phyloP scores from a whole-genome alignment of 1,140 invertebrate genomes.

The Lasioglossum albipes region DNA sequence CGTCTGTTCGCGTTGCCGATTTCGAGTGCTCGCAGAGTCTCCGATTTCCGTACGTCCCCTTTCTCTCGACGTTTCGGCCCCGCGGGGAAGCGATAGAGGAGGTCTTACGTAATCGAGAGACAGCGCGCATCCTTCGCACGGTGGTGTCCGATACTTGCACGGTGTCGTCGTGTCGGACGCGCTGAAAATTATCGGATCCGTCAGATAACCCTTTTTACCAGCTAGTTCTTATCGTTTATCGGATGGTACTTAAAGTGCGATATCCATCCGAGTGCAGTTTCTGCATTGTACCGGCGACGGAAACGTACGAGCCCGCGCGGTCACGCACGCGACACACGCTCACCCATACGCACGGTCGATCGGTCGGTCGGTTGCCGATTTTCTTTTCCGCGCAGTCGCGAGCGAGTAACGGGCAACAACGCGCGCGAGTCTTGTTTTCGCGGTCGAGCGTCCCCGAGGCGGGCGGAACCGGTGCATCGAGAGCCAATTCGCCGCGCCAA shows the following conservation, averaged over 20 bases:
- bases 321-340: too few species aligned
- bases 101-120: background rate
- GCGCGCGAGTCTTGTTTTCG: background rate
- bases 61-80: background rate
- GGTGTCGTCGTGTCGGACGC: slow-evolving; percentile 5
- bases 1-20: background rate
- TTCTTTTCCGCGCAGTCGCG: background rate
- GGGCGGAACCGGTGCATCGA: slow-evolving; percentile 18
- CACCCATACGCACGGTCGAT: background rate
- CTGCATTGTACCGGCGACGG: slow-evolving; percentile 5
- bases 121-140: background rate
- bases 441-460: background rate
- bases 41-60: background rate
- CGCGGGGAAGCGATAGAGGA: background rate
- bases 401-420: too few species aligned
- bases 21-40: background rate
- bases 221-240: slow-evolving; percentile 50
- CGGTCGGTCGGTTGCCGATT: background rate
- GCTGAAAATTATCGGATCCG: slow-evolving; percentile 36
- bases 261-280: slow-evolving; percentile 40
- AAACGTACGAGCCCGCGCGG: background rate
- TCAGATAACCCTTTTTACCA: slow-evolving; percentile 41
- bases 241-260: slow-evolving; percentile 47
- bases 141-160: too few species aligned
- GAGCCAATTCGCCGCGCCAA: slow-evolving; percentile 18